A percentile compares a stretch with the other conserved stretches of the same genome.
phyloP scores from a whole-genome alignment of 2,888 invertebrate species.

The Trichopoda pennipes region DNA sequence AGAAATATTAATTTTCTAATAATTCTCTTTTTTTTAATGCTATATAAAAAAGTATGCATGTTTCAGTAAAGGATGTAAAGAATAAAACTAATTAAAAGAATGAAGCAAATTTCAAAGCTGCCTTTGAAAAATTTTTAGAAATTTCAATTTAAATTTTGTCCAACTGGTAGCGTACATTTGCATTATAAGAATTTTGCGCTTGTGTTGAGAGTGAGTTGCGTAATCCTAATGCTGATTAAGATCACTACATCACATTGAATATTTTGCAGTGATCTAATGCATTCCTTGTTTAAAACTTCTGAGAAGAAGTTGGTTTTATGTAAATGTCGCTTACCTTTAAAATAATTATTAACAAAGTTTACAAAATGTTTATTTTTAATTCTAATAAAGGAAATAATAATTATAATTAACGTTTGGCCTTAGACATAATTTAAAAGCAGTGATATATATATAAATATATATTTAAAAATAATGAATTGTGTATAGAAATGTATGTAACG shows the following conservation, averaged over 20 bases:
- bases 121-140: not conserved
- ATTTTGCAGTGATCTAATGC: too few species aligned
- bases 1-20: constrained; percentile 32
- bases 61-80: not conserved
- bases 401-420: constrained; percentile 1
- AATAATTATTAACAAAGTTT: too few species aligned
- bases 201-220: too few species aligned
- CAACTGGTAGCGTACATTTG: too few species aligned
- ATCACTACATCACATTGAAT: too few species aligned
- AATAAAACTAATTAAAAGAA: not conserved
- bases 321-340: too few species aligned
- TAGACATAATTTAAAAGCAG: constrained; percentile 11
- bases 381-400: not conserved
- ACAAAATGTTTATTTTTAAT: too few species aligned
- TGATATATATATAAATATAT: not conserved
- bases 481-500: not conserved
- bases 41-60: not conserved
- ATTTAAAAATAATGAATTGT: constrained; percentile 29
- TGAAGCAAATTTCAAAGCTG: not conserved
- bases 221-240: too few species aligned
- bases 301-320: too few species aligned
- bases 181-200: too few species aligned
- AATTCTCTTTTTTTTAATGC: not conserved
- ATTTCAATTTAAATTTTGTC: too few species aligned
- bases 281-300: too few species aligned